phyloP scores from a whole-genome alignment of 2,888 invertebrate species.

The Taphrorychus bicolor region DNA sequence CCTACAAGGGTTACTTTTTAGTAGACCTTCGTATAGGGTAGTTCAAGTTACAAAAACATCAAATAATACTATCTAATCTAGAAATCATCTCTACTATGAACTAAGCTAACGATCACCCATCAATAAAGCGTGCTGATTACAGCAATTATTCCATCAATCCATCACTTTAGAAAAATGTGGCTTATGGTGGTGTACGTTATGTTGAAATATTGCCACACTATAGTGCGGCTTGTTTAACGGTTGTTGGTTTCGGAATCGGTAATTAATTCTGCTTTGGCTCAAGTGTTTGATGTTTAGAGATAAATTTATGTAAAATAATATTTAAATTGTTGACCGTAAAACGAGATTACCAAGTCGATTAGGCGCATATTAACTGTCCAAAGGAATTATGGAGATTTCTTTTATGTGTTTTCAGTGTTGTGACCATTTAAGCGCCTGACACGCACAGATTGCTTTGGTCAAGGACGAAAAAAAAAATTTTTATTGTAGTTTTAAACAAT shows the following conservation, averaged over 20 bases:
- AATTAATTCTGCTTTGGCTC: conserved; percentile 15
- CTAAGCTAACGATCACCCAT: neutral
- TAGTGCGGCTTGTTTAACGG: conserved; percentile 17
- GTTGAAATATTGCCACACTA: conserved; percentile 21
- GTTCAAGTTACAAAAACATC: too few relatives aligned
- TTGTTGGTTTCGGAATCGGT: conserved; percentile 21
- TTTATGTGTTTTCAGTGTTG: neutral
- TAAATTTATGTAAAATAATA: conserved; percentile 12
- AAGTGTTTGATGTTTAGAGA: conserved; percentile 7
- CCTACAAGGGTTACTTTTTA: too few relatives aligned
- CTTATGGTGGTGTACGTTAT: conserved; percentile 9
- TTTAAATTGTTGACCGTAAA: conserved; percentile 16
- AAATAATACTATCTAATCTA: too few relatives aligned
- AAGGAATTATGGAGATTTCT: neutral
- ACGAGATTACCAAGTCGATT: conserved; percentile 8
- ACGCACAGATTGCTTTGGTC: too few relatives aligned
- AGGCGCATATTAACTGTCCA: neutral
- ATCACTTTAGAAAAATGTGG: conserved; percentile 14
- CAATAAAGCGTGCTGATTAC: neutral
- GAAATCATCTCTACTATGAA: too few relatives aligned
- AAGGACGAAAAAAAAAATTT: too few relatives aligned
- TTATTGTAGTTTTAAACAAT: too few relatives aligned
- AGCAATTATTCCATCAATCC: conserved; percentile 15
- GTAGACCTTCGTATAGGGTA: too few relatives aligned
- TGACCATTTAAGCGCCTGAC: neutral